A percentile compares a stretch with the other conserved stretches of the same genome.
phyloP scores from a whole-genome alignment of 1,140 invertebrate genomes.

The Lordiphosa collinella region DNA sequence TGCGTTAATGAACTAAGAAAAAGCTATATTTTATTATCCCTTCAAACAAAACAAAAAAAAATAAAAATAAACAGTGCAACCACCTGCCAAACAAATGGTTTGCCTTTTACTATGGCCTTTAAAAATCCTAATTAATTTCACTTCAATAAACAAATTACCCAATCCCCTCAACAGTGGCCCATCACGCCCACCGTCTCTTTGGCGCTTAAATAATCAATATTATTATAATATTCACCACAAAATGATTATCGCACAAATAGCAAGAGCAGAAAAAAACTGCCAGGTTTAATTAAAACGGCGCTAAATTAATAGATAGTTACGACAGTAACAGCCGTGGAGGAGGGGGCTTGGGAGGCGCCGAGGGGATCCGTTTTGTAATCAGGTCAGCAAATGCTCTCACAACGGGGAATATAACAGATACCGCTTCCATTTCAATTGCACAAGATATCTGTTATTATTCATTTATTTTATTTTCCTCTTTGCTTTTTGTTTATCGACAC shows the following conservation, averaged over 20 bases:
- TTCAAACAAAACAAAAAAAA: neutral
- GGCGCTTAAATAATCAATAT: slow-evolving; percentile 38
- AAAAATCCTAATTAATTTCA: slow-evolving; percentile 37
- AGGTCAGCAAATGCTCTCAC: slow-evolving; percentile 44
- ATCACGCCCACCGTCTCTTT: slow-evolving; percentile 1
- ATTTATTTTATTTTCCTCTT: slow-evolving; percentile 15
- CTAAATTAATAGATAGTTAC: slow-evolving; percentile 44
- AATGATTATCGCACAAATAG: slow-evolving; percentile 31
- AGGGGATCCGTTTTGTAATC: slow-evolving; percentile 39
- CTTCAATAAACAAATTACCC: slow-evolving; percentile 22
- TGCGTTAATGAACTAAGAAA: too few species aligned
- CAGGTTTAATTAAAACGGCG: slow-evolving; percentile 41
- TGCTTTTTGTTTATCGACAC: slow-evolving; percentile 20
- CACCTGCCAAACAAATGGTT: neutral
- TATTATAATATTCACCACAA: slow-evolving; percentile 42
- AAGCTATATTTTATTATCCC: too few species aligned
- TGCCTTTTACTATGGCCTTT: slow-evolving; percentile 35
- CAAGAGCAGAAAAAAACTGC: slow-evolving; percentile 14
- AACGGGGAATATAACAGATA: slow-evolving; percentile 28
- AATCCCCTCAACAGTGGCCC: neutral
- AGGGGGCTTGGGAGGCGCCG: neutral
- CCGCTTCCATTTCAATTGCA: slow-evolving; percentile 9
- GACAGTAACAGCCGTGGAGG: neutral
- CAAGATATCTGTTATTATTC: neutral
- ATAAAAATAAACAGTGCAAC: neutral